Percentiles rank a stretch among this genome's conserved stretches.
phyloP scores from a whole-genome alignment of 2,797 vertebrate species.

The Cynopterus sphinx region DNA sequence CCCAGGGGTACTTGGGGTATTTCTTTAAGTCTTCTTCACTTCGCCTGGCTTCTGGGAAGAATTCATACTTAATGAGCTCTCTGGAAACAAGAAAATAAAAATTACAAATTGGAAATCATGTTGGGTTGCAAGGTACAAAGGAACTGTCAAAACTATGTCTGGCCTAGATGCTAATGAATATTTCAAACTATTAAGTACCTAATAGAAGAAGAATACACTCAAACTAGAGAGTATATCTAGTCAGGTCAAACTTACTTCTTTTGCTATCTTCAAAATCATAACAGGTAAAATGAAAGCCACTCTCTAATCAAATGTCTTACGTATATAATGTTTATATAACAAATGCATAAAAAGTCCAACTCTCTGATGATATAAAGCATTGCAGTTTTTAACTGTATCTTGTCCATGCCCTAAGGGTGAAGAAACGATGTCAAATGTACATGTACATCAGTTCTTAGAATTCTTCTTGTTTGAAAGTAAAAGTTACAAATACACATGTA shows the following conservation, averaged over 20 bases:
- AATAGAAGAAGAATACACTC: neutral
- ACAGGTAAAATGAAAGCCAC: neutral
- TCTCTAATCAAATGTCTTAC: neutral
- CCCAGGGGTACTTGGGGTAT: slow-evolving; percentile 96
- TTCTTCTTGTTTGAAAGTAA: slow-evolving; percentile 28
- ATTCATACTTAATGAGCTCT: slow-evolving; percentile 99
- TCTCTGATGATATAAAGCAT: neutral
- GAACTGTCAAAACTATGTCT: neutral
- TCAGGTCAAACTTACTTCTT: neutral
- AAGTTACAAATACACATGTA: neutral
- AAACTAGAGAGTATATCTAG: neutral
- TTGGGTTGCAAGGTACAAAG: neutral
- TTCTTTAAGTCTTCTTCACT: slow-evolving; percentile 96
- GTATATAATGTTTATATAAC: neutral
- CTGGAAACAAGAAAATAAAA: slow-evolving; percentile 83
- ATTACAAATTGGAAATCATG: slow-evolving; percentile 41
- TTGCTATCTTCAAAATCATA: slow-evolving; percentile 5
- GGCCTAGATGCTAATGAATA: neutral
- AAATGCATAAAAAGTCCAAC: neutral
- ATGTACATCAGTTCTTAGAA: neutral
- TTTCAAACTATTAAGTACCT: neutral
- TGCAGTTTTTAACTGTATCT: neutral
- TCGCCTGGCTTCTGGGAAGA: slow-evolving; percentile 98
- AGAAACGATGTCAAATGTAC: neutral
- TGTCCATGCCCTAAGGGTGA: neutral